phyloP scores from a whole-genome alignment of 2,113 vertebrate species.

The Ameiurus melas region DNA sequence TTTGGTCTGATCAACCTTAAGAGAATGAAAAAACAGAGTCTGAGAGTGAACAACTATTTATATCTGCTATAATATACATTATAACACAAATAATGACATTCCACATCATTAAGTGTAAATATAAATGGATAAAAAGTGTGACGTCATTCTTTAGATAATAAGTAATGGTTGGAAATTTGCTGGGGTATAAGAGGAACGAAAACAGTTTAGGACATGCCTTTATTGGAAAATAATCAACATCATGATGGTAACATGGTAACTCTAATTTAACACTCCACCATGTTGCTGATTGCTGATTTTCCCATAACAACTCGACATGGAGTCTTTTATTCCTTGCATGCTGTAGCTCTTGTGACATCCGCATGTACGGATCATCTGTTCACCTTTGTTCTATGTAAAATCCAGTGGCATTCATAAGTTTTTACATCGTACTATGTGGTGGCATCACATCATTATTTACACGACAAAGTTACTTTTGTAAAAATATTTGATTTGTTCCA shows the following conservation, averaged over 20 bases:
- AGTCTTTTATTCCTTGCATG: background rate
- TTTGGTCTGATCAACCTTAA: background rate
- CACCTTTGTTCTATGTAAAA: background rate
- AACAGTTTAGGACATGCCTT: background rate
- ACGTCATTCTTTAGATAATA: background rate
- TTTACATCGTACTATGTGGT: background rate
- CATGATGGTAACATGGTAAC: background rate
- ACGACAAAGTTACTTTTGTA: background rate
- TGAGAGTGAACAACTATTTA: background rate
- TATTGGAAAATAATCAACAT: background rate
- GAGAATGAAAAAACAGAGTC: background rate
- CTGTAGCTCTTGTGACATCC: background rate
- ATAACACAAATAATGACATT: too few relatives aligned
- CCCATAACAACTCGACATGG: background rate
- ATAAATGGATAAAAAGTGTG: background rate
- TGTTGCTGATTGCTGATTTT: background rate
- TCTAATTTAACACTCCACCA: background rate
- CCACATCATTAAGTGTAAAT: background rate
- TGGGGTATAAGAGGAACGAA: background rate
- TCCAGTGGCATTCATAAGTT: background rate
- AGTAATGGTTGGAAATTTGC: background rate
- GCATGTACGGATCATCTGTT: background rate
- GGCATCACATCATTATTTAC: background rate
- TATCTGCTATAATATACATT: background rate
- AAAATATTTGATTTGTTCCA: background rate